A percentile compares a stretch with the other conserved stretches of the same genome.
phyloP scores from a whole-genome alignment of 1,140 invertebrate genomes.

The Papilio helenus region DNA sequence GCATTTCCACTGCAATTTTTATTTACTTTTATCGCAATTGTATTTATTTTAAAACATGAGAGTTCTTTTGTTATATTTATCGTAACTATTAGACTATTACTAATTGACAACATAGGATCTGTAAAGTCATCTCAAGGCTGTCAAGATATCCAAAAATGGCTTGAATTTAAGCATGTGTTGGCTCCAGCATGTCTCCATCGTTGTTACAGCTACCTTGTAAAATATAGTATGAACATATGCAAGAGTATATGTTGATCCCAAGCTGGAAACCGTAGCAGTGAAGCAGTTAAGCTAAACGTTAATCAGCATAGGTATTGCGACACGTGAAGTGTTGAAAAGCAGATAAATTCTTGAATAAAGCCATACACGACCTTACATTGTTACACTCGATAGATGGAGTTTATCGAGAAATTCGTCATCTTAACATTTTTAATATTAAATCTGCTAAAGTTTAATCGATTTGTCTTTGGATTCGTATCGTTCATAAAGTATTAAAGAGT shows the following conservation, averaged over 20 bases:
- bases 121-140: background rate
- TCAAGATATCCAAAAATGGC: no score
- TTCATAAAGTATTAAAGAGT: no score
- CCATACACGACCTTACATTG: background rate
- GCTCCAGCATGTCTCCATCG: background rate
- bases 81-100: background rate
- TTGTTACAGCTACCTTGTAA: background rate
- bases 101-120: background rate
- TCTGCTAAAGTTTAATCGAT: no score
- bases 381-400: background rate
- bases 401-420: background rate
- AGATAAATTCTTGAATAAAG: constrained; percentile 13
- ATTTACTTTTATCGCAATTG: constrained; percentile 7
- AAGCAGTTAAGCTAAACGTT: constrained; percentile 3
- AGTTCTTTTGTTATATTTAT: background rate
- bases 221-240: background rate
- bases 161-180: background rate
- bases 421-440: no score
- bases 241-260: background rate
- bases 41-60: background rate
- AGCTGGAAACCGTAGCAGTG: background rate
- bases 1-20: constrained; percentile 26
- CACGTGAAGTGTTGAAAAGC: background rate
- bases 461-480: no score
- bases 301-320: background rate